phyloP scores from a whole-genome alignment of 2,888 invertebrate genomes.

The Rhaphigaster nebulosa region DNA sequence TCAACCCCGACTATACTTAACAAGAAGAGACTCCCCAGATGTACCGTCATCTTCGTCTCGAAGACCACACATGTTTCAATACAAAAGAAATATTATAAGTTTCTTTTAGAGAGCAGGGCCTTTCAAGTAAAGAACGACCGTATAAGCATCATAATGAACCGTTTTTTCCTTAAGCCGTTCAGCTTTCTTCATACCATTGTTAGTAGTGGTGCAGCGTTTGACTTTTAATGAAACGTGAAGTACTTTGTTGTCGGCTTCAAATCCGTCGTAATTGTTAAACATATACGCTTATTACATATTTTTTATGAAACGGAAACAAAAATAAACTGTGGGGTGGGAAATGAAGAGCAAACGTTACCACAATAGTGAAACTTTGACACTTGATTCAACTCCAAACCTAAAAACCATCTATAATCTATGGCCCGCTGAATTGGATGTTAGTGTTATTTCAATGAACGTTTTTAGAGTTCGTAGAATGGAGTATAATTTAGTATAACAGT shows the following conservation, averaged over 20 bases:
- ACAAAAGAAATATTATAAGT: slow-evolving; percentile 38
- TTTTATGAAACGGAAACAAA: background rate
- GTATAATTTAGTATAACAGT: too few relatives aligned
- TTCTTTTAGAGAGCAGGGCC: background rate
- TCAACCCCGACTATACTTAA: background rate
- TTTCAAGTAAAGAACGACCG: background rate
- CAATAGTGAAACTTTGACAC: too few relatives aligned
- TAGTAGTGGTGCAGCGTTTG: background rate
- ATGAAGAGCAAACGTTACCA: background rate
- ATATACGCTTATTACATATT: background rate
- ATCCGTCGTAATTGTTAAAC: background rate
- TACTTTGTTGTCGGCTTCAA: background rate
- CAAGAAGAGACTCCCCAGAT: background rate
- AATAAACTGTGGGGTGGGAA: background rate
- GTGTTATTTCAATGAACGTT: too few relatives aligned
- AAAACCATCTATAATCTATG: too few relatives aligned
- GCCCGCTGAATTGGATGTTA: too few relatives aligned
- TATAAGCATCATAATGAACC: slow-evolving; percentile 44
- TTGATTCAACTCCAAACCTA: too few relatives aligned
- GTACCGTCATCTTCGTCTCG: background rate
- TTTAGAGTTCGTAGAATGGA: too few relatives aligned
- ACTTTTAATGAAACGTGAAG: slow-evolving; percentile 11
- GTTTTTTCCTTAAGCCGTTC: background rate
- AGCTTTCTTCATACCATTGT: slow-evolving; percentile 25
- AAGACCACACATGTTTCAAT: background rate